Base-by-base conservation (phyloP, 2,797 vertebrate species). In the Pygocentrus nattereri region DNA sequence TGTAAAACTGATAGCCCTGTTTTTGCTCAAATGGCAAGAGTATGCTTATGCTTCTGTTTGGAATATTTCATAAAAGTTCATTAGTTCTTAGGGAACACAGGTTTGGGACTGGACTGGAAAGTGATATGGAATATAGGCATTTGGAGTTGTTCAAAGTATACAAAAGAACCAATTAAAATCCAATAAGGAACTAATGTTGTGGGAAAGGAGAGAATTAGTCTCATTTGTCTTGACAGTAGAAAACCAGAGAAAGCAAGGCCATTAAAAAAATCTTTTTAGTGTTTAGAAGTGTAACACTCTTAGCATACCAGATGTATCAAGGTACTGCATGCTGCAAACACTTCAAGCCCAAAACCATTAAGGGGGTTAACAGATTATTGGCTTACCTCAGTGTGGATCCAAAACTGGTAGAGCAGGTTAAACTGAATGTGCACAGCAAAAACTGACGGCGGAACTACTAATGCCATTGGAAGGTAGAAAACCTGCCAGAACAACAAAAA, bases 341-440 rank as follows among this genome's bases (percentile, higher is more conserved):
- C 27, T 5, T 62, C 15, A 31, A 30, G 25, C 59, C 25, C 5
- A 18, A 31, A 15, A 62, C 27, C 56, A 25, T 77, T 23, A 19
- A 47, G 27, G 8, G 25, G n/a, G 27, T 10, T 47, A 47, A 25
- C 76, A 7, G 54, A 64, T 41, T 34, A 44, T 18, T 75, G 10
- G 52, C 79, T 95, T 93, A 99, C 98, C 96, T 99, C 96, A 5
- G 97, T 99, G 89, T 98, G 97, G 88, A 99, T 98, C 97, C 97
- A 99, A 92, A 98, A 98, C 86, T 99, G 98, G 90, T 97, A 99
- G 62, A 99, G 95, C 0, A 99, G 92, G 89, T 97, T 99, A 78
- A 99, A 94, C 81, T 99, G 97, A 21, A 97, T 87, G 91, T 99
- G 98, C 86, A 97, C 96, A 4, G 95, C 95, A 54, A 96, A 98